phyloP scores from a whole-genome alignment of 2,797 vertebrate species.

The Staurois parvus region DNA sequence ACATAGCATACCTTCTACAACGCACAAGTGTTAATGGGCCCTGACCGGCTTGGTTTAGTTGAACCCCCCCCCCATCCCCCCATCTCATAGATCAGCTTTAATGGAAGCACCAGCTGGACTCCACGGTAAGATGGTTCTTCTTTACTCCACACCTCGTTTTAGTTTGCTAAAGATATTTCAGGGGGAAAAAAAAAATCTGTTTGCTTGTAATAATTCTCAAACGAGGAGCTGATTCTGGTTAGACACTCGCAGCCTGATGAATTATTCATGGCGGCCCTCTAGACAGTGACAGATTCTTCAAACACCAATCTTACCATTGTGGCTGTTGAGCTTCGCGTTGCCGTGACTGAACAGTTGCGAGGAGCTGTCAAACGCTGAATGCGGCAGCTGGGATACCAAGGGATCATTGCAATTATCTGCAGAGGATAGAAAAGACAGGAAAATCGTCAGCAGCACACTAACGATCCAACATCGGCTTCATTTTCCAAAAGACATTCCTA shows the following conservation, averaged over 20 bases:
- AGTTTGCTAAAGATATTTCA: neutral
- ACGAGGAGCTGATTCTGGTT: conserved; percentile 16
- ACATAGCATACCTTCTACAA: too few species aligned
- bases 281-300: conserved; percentile 52
- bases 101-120: too few species aligned
- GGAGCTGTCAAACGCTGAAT: conserved; percentile 82
- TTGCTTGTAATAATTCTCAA: conserved; percentile 36
- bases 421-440: conserved; percentile 53
- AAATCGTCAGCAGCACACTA: conserved; percentile 26
- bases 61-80: too few species aligned
- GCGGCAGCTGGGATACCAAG: conserved; percentile 77
- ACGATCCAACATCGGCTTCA: too few species aligned
- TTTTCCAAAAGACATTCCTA: too few species aligned
- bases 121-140: too few species aligned
- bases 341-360: conserved; percentile 76
- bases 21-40: too few species aligned
- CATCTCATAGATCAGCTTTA: too few species aligned
- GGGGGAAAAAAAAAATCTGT: neutral
- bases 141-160: too few species aligned
- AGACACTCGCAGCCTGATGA: conserved; percentile 33
- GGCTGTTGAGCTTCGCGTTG: conserved; percentile 83
- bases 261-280: conserved; percentile 53
- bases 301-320: conserved; percentile 77
- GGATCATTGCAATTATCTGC: conserved; percentile 86
- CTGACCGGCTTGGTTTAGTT: too few species aligned